Conservation (phyloP, 2,888 invertebrate genomes). For the Tanypteryx hageni region DNA sequence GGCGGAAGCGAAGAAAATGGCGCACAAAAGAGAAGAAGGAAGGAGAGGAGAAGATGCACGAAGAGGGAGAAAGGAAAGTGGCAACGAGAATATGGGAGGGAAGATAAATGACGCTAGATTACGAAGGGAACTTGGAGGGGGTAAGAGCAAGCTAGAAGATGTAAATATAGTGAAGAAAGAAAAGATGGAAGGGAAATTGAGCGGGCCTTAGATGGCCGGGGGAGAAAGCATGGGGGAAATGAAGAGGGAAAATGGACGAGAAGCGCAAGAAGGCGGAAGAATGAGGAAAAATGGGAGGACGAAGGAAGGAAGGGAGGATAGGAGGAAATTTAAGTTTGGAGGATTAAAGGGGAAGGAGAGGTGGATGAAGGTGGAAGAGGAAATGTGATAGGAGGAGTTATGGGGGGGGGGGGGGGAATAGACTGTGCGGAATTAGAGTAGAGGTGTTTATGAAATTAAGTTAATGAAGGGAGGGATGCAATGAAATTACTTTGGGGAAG, state of each 20-base stretch:
- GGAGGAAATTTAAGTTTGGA: neutral
- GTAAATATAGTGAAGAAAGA: neutral
- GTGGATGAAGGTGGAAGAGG: slow-evolving; percentile 47
- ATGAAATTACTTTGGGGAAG: neutral
- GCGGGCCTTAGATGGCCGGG: neutral
- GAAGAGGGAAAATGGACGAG: neutral
- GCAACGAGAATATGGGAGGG: neutral
- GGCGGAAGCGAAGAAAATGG: neutral
- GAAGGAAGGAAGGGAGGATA: neutral
- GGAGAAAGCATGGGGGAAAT: neutral
- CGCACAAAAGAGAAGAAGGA: neutral
- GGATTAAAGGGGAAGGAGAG: slow-evolving; percentile 5
- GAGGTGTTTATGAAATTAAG: slow-evolving; percentile 45
- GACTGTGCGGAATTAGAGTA: neutral
- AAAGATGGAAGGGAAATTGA: neutral
- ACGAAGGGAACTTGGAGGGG: neutral
- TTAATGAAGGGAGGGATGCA: slow-evolving; percentile 15
- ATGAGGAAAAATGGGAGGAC: neutral
- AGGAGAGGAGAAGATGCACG: neutral
- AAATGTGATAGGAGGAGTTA: slow-evolving; percentile 10
- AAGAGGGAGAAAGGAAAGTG: neutral
- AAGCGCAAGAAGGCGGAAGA: neutral
- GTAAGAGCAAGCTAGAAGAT: neutral
- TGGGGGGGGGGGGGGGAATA: neutral
- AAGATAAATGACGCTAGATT: neutral